Evolutionary conservation across 2,113 vertebrate species (phyloP).

Genomic region (Acinonyx jubatus): DNA sequence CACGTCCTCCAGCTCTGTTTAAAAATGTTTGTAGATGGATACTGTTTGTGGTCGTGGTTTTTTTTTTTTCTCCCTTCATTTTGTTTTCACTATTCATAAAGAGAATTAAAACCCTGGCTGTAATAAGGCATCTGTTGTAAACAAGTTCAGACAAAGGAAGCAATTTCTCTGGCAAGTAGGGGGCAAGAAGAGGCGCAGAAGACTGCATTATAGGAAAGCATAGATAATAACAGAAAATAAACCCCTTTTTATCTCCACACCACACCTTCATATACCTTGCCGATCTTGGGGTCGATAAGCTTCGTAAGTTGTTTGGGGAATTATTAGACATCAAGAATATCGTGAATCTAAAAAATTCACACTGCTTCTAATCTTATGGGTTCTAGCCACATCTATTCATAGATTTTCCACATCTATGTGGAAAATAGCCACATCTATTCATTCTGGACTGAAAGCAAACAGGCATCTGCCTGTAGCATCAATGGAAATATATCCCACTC

Average conservation of each 20-base stretch:
- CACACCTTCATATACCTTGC: neutral
- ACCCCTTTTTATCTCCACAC: neutral
- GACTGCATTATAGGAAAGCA: neutral
- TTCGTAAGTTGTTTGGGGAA: neutral
- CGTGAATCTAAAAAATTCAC: neutral
- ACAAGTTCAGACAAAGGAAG: slow-evolving; percentile 78
- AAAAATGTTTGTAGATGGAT: slow-evolving; percentile 20
- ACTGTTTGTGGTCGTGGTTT: slow-evolving; percentile 34
- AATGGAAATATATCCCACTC: neutral
- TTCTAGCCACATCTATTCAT: neutral
- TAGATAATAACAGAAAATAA: neutral
- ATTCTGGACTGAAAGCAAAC: neutral
- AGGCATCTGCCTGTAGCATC: neutral
- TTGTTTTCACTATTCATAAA: slow-evolving; percentile 66
- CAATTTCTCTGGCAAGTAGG: slow-evolving; percentile 54
- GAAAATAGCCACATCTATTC: neutral
- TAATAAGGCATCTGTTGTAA: slow-evolving; percentile 72
- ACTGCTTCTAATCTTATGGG: neutral
- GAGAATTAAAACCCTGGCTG: slow-evolving; percentile 69
- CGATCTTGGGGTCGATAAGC: neutral
- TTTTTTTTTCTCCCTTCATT: slow-evolving; percentile 42
- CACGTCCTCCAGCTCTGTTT: slow-evolving; percentile 28
- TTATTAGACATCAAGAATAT: neutral
- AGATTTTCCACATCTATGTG: neutral
- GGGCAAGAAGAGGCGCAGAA: neutral